Conservation (phyloP, 2,888 invertebrate species). For the Mechanitis messenoides region DNA sequence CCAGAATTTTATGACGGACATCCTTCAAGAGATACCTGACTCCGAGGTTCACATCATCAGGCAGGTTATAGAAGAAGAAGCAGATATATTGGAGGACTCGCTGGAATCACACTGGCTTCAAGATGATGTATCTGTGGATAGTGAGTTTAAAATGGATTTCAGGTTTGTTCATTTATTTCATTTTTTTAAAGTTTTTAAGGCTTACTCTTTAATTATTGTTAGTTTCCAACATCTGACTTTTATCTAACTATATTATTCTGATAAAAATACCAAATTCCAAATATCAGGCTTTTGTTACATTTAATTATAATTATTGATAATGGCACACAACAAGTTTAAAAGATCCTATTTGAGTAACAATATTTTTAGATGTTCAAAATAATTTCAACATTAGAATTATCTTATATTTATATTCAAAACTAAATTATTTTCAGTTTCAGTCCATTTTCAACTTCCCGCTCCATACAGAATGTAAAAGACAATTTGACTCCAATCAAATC, state of each 20-base stretch:
- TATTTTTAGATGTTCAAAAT: too few relatives aligned
- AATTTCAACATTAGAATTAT: too few relatives aligned
- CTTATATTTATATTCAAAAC: background rate
- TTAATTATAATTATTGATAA: background rate
- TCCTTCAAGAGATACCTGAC: slow-evolving; percentile 56
- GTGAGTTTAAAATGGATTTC: slow-evolving; percentile 52
- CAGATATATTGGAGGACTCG: slow-evolving; percentile 62
- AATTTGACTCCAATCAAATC: slow-evolving; percentile 44
- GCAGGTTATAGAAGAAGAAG: slow-evolving; percentile 63
- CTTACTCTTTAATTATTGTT: too few relatives aligned
- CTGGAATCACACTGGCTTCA: slow-evolving; percentile 66
- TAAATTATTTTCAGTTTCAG: slow-evolving; percentile 46
- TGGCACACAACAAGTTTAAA: background rate
- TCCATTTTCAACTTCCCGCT: slow-evolving; percentile 53
- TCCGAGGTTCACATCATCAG: slow-evolving; percentile 58
- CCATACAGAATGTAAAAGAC: slow-evolving; percentile 33
- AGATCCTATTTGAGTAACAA: too few relatives aligned
- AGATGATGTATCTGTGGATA: slow-evolving; percentile 56
- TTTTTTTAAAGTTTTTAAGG: background rate
- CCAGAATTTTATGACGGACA: slow-evolving; percentile 65
- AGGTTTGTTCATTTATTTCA: slow-evolving; percentile 37
- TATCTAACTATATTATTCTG: too few relatives aligned
- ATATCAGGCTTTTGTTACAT: background rate
- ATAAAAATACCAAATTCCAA: too few relatives aligned
- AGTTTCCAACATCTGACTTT: too few relatives aligned